These are phyloP conservation scores for Notarius quadriscutis DNA, from an alignment of 2,113 vertebrate genomes.

Conservation along the genomic window DNA sequence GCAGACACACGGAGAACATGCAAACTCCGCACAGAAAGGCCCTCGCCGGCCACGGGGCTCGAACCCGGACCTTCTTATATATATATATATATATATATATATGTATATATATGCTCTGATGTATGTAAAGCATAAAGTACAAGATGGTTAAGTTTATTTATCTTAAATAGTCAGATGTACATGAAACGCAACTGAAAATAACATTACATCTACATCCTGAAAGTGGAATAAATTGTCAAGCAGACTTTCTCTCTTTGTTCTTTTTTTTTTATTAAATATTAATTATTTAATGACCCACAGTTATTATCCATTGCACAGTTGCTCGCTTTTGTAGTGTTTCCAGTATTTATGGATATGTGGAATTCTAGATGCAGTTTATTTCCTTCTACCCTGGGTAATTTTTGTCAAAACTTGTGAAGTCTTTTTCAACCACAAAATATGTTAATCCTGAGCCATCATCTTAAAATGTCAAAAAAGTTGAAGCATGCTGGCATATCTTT, in stretches of 20 bases:
- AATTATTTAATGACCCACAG: not conserved
- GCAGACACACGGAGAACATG: too few relatives aligned
- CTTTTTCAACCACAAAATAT: not conserved
- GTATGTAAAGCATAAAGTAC: not conserved
- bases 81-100: too few relatives aligned
- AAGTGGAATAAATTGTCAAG: not conserved
- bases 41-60: too few relatives aligned
- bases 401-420: not conserved
- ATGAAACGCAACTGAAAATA: not conserved
- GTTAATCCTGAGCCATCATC: not conserved
- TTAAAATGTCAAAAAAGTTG: constrained; percentile 19
- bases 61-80: too few relatives aligned
- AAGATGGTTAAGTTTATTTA: not conserved
- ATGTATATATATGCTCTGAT: not conserved
- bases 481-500: not conserved
- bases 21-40: too few relatives aligned
- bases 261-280: not conserved
- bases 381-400: not conserved
- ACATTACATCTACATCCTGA: not conserved
- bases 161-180: not conserved
- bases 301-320: not conserved
- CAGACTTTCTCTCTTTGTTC: not conserved
- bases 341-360: not conserved
- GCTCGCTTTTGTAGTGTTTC: not conserved
- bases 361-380: constrained; percentile 30